Evolutionary conservation across 2,113 vertebrate species (phyloP).

Genomic region (Cyanistes caeruleus): DNA sequence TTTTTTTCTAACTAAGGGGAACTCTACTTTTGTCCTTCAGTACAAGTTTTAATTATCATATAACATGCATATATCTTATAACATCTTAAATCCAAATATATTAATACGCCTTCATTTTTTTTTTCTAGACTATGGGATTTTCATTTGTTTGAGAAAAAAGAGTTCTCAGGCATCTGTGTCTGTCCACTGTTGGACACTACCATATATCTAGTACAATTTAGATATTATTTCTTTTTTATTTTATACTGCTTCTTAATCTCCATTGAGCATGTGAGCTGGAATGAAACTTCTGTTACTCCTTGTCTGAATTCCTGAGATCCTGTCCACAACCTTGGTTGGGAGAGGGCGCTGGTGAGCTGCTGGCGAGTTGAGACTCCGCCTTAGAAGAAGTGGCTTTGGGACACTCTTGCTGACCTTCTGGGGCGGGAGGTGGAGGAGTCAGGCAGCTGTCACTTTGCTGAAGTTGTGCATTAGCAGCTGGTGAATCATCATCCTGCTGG

Average conservation of each 20-base stretch:
- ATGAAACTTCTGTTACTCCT: background rate
- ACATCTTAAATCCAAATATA: slow-evolving; percentile 34
- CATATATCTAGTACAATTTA: background rate
- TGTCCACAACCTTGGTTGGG: background rate
- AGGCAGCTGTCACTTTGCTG: background rate
- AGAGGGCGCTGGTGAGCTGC: slow-evolving; percentile 11
- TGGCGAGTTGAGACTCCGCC: background rate
- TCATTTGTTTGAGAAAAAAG: background rate
- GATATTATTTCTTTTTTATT: background rate
- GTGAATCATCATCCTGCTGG: slow-evolving; percentile 53
- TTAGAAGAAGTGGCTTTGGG: background rate
- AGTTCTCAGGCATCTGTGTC: background rate
- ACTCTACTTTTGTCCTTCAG: background rate
- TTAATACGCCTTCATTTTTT: background rate
- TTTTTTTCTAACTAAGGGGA: slow-evolving; percentile 19
- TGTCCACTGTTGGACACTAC: background rate
- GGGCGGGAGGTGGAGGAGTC: background rate
- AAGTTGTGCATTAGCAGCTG: slow-evolving; percentile 26
- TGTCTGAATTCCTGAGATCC: slow-evolving; percentile 28
- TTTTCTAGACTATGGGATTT: slow-evolving; percentile 17
- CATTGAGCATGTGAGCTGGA: background rate
- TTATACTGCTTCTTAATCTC: background rate
- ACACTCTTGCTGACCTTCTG: background rate
- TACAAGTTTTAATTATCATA: background rate
- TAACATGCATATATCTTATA: slow-evolving; percentile 37